Base-by-base conservation (phyloP, 2,888 invertebrate species). In the Melipona bicolor region DNA sequence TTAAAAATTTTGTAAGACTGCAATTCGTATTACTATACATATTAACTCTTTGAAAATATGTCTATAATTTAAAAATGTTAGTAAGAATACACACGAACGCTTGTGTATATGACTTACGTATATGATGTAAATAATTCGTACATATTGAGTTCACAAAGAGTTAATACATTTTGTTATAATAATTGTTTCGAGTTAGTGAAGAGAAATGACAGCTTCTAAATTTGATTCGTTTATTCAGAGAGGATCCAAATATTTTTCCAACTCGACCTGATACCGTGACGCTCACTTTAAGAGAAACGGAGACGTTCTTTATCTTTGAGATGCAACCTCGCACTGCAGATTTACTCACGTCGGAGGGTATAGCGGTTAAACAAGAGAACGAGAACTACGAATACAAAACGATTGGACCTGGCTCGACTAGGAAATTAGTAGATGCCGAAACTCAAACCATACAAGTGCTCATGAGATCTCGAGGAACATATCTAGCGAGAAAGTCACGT, bases 371-470 rank as follows among this genome's bases (percentile, higher is more conserved):
- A 87, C 95, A 95, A 85, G 96, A 96, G 79, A 97, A 97, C 93
- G 95, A 96, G 81, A 95, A 94, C 73, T 97, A 97, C 90, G 96
- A 96, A 36, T 96, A 96, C 89, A 95, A 97, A 36, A 97, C 97
- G 0, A 95, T 95, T 0, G 97, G 97, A 0, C 96, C 96, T 89
- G 97, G 97, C 0, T 95, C 96, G 68, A 96, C 96, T 87, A 95
- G 97, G 13, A 97, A 97, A 92, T 95, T 96, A 89, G 95, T 96
- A 0, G 94, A 95, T n/a, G 96, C 96, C 15, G 97, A 97, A 93
- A 96, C 97, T 0, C 97, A 98, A 94, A 97, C 97, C 0, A 94
- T 95, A 54, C 95, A 95, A 65, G 93, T 95, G 50, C 94, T 97
- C 11, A 95, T 95, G 19, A 97, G 97, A 93, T 95, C 96, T 0